These are phyloP conservation scores for Potorous gilbertii DNA, from an alignment of 2,797 vertebrate species.

Conservation along the genomic window DNA sequence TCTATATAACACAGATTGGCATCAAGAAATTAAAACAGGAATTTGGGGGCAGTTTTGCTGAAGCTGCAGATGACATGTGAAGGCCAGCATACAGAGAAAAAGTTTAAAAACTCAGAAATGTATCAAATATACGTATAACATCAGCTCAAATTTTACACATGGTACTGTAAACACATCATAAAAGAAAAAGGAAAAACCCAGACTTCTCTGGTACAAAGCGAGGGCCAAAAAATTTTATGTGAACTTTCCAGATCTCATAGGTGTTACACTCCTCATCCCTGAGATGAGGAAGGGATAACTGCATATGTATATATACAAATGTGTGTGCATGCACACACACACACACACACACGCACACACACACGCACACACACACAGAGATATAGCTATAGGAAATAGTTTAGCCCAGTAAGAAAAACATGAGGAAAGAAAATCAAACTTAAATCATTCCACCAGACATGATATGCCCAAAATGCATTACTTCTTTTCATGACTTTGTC, in stretches of 20 bases:
- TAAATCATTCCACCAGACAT: not conserved
- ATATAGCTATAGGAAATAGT: not conserved
- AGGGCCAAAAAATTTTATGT: not conserved
- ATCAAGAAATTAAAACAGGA: not conserved
- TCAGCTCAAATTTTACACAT: not conserved
- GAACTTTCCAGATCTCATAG: not conserved
- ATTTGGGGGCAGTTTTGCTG: not conserved
- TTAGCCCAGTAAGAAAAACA: not conserved
- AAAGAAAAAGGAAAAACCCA: not conserved
- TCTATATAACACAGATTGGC: not conserved
- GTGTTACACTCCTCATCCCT: not conserved
- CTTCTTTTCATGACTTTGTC: slow-evolving; percentile 53
- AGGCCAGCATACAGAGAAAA: not conserved
- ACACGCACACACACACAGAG: not conserved
- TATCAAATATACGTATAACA: not conserved
- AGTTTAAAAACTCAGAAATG: not conserved
- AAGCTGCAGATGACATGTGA: not conserved
- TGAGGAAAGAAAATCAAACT: slow-evolving; percentile 17
- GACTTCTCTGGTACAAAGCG: not conserved
- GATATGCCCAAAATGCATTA: not conserved
- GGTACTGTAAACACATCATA: not conserved
- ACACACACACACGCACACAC: not conserved
- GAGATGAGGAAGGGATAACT: too few relatives aligned
- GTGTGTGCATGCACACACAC: too few relatives aligned
- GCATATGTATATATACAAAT: not conserved